Conservation (phyloP, 2,888 invertebrate species). For the Arctia plantaginis region DNA sequence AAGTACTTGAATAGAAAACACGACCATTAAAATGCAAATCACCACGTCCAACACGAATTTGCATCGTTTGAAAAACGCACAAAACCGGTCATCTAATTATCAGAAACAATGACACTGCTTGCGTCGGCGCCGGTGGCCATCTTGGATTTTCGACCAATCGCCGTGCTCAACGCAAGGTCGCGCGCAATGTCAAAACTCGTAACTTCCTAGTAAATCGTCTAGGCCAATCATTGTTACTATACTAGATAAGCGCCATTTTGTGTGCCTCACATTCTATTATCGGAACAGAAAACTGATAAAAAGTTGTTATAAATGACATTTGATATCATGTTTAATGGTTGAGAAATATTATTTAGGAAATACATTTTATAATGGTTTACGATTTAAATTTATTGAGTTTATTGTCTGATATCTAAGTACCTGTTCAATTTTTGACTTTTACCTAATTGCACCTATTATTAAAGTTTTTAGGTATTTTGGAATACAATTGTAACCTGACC, state of each 20-base stretch:
- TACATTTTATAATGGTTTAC: neutral
- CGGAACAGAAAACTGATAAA: slow-evolving; percentile 50
- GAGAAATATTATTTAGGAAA: neutral
- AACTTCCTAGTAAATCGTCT: slow-evolving; percentile 81
- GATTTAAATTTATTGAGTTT: neutral
- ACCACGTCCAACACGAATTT: slow-evolving; percentile 54
- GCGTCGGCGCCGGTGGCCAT: slow-evolving; percentile 77
- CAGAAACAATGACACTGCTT: slow-evolving; percentile 74
- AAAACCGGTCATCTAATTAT: slow-evolving; percentile 82
- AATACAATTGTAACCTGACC: neutral
- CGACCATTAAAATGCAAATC: slow-evolving; percentile 43
- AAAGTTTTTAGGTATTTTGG: neutral
- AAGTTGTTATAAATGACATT: slow-evolving; percentile 31
- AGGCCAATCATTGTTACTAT: slow-evolving; percentile 76
- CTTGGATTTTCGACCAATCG: slow-evolving; percentile 76
- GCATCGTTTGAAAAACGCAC: slow-evolving; percentile 70
- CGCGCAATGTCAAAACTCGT: slow-evolving; percentile 81
- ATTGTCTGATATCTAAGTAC: neutral
- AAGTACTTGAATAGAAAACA: neutral
- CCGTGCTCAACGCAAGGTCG: slow-evolving; percentile 73
- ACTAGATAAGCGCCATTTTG: slow-evolving; percentile 81
- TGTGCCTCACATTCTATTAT: slow-evolving; percentile 52
- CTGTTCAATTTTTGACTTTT: too few relatives aligned
- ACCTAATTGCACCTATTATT: neutral
- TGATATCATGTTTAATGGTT: slow-evolving; percentile 5